Base-by-base conservation (phyloP, 2,888 invertebrate genomes). In the Mythimna ferrago region DNA sequence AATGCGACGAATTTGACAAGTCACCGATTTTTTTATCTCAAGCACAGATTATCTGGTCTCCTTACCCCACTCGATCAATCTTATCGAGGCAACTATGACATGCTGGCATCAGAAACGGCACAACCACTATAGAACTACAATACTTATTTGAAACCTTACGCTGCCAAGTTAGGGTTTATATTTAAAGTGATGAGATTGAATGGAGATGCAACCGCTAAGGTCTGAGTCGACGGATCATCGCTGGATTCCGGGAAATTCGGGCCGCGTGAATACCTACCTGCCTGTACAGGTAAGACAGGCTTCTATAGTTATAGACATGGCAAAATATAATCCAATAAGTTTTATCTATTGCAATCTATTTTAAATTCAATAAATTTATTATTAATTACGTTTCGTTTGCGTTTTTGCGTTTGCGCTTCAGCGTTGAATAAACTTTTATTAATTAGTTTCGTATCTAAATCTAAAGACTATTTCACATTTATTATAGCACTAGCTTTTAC, bases 11-110 rank as follows among this genome's bases (percentile, higher is more conserved):
- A 95, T 96, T 95, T 94, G 95, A 95, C 96, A 96, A 96, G 96
- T 96, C 96, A 96, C 94, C 89, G 93, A 92, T 95, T 96, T 96
- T 96, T 95, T 94, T 94, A 93, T 92, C 90, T 88, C 83, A 71
- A 85, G 85, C 85, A 90, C 93, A 96, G 95, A 96, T 96, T 92
- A 96, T 96, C 96, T 96, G 93, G 90, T 93, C 91, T 91, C 89
- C 92, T 95, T 94, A 95, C 96, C 94, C 93, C 96, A 96, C 96
- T 96, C 95, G 95, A 96, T 96, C 96, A 96, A 96, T 96, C 96
- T 96, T 96, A 95, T 95, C 94, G 90, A 92, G 90, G 90, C 88
- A 92, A 93, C 94, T 93, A 93, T 92, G 89, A 90, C 87, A 81
- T 79, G 74, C 68, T 81, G 63, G 83, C 77, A 75, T 83, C 67